phyloP scores from a whole-genome alignment of 2,797 vertebrate genomes.

The Cossypha dichroa region DNA sequence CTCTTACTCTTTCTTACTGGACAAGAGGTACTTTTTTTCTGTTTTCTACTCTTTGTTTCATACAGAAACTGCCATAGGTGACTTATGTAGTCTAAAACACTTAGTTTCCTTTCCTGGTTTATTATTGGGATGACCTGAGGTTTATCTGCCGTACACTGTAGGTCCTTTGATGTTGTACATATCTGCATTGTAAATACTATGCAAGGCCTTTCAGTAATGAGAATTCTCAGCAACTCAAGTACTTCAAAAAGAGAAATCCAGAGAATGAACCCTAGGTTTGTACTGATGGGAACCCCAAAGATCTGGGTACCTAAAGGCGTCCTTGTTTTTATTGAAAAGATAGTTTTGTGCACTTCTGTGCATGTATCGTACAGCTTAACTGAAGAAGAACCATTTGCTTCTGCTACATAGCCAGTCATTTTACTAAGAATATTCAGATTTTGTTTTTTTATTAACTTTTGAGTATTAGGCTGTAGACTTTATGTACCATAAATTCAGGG shows the following conservation, averaged over 20 bases:
- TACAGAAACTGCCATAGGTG: neutral
- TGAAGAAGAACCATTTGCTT: neutral
- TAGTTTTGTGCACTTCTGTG: neutral
- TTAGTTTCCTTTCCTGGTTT: neutral
- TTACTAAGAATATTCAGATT: neutral
- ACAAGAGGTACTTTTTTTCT: slow-evolving; percentile 85
- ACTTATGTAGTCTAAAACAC: neutral
- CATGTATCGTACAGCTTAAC: neutral
- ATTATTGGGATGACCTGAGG: neutral
- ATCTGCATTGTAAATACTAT: neutral
- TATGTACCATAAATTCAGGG: neutral
- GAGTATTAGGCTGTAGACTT: neutral
- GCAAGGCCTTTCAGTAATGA: neutral
- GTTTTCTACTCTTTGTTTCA: neutral
- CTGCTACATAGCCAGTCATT: neutral
- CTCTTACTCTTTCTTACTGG: slow-evolving; percentile 93
- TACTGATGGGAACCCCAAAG: neutral
- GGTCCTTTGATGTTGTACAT: fast-evolving
- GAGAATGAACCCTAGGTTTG: neutral
- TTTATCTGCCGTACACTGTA: fast-evolving
- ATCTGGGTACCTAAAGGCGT: neutral
- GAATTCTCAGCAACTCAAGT: neutral
- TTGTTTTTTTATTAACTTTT: neutral
- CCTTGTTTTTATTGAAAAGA: neutral
- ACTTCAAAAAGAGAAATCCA: neutral